Evolutionary conservation across 2,113 vertebrate species (phyloP), one percentile per base, ranked within the genome.

Genomic region (Macrotus californicus): DNA sequence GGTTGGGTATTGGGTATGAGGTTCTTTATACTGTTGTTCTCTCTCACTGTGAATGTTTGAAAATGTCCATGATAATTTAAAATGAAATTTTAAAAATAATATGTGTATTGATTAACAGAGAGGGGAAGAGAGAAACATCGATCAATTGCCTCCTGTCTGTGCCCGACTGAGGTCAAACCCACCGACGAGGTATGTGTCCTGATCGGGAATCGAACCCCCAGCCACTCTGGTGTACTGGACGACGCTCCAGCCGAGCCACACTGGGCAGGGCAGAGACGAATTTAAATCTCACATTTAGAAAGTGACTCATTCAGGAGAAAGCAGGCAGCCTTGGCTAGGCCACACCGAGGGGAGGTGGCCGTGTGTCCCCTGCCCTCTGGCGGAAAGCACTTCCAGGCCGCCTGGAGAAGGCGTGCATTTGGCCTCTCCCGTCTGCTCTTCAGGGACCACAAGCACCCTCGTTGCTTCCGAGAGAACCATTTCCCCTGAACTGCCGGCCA

Each of bases 311-410:
- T 80, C 2, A 6, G 48, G 79, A 82, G 36, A 70, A 80, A 59
- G 3, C 9, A 48, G 21, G 22, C 26, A 16, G 59, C 41, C 8
- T 10, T 46, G 54, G 64, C 7, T 26, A 83, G 56, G 54, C 52
- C 56, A 26, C 15, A 26, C 12, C 3, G 2, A 21, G 26, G 56
- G 5, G 12, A 2, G 52, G 69, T 10, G 21, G 34, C 11, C 3
- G 0, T 0, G 36, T 0, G 6, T 24, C 3, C 77, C 61, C 54
- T 2, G 4, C 11, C 56, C 75, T 29, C 15, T 12, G 93, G 79
- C 64, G 56, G 83, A 73, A 52, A 82, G 59, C 46, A 16, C 34
- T 77, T 70, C 29, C 6, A 66, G 72, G 72, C 52, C 6, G 13
- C 34, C 34, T n/a, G 0, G 2, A 36, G 61, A 61, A 94, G 54